These are phyloP conservation scores for Bombyx mandarina DNA, from an alignment of 1,140 invertebrate genomes.

Conservation along the genomic window DNA sequence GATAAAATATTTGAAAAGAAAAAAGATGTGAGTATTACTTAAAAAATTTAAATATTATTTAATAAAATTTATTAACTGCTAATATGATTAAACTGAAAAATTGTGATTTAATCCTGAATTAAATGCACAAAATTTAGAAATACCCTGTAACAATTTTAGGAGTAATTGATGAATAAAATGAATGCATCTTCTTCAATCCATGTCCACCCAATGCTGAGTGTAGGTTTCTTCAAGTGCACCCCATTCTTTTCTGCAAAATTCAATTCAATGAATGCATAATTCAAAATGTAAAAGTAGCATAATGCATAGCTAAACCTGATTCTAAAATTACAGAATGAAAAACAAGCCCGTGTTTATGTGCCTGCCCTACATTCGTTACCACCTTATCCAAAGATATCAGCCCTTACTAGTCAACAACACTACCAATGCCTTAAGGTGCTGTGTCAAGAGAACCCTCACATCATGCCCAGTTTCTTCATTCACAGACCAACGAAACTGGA, in stretches of 20 bases:
- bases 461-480: constrained; percentile 24
- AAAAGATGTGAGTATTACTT: constrained; percentile 21
- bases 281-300: no score
- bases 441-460: constrained; percentile 25
- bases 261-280: no score
- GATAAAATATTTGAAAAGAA: constrained; percentile 37
- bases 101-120: no score
- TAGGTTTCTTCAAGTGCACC: no score
- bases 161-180: no score
- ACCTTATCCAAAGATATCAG: constrained; percentile 35
- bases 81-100: no score
- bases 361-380: constrained; percentile 27
- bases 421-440: constrained; percentile 40
- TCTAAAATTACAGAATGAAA: constrained; percentile 15
- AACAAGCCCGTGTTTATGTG: constrained; percentile 23
- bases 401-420: constrained; percentile 31
- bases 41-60: constrained; percentile 4
- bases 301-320: no score
- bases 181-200: no score
- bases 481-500: constrained; percentile 33
- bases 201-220: no score
- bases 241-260: no score
- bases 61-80: constrained; percentile 1
- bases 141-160: no score
- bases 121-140: no score